Base-by-base conservation (phyloP, 2,888 invertebrate genomes). In the Tricholauxania praeusta region DNA sequence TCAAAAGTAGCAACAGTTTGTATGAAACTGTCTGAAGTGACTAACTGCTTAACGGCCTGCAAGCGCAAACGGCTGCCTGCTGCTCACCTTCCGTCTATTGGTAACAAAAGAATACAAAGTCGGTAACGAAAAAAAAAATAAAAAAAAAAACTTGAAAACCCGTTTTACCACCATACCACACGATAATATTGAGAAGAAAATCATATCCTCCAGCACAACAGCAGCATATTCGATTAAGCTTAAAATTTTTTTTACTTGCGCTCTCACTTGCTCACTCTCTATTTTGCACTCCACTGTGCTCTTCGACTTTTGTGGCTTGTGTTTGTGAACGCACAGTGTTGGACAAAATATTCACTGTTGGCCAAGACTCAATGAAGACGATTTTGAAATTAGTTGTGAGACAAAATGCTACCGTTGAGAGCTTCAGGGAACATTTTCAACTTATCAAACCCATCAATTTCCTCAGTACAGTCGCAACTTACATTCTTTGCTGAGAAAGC, bases 91-190 rank as follows among this genome's bases (percentile, higher is more conserved):
- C 19, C 55, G 51, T 72, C 71, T 72, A 60, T 65, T 64, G 71
- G 64, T 28, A 55, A 57, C 64, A 55, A 53, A 63, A 60, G 28
- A 48, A 69, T 57, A 14, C 59, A 69, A 17, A 39, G 49, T 57
- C 48, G 48, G 6, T 6, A 22, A 57, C 14, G 52, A 67, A n/a
- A 55, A 55, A 48, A 67, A 48, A 67, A 39, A 19, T 48, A 67
- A 57, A 4, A 77, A 75, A 76, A 72, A 72, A 71, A 76, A 75
- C 72, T 76, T 73, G 57, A 76, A 78, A 79, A 79, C 79, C 75
- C 66, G 79, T 79, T 79, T 78, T 76, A 74, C 75, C 76, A 76
- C 75, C 74, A 76, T 15, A 57, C 17, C 57, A 64, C 39, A 39
- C 39, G 10, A 57, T 47, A 19, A 55, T 48, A 48, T 22, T 19